Percentiles rank a stretch among this genome's conserved stretches.
Conservation (phyloP, 2,888 invertebrate genomes). For the Sinopyrophorus schimmeli region DNA sequence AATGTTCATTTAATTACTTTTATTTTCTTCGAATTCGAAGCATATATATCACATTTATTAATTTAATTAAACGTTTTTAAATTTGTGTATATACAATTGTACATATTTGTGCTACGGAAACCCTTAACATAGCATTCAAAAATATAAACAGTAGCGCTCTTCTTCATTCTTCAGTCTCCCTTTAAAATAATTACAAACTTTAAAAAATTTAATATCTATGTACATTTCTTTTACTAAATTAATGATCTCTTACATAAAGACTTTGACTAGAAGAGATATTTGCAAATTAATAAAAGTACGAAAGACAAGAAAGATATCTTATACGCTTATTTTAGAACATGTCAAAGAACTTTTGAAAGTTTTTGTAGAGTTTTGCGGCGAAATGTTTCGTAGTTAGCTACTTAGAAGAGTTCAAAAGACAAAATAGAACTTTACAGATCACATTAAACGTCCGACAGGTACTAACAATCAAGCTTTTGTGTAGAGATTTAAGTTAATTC, state of each 20-base stretch:
- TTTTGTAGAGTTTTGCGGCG: no score
- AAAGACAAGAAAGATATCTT: no score
- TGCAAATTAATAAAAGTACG: conserved; percentile 9
- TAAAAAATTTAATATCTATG: conserved; percentile 6
- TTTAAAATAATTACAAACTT: conserved; percentile 8
- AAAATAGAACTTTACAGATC: no score
- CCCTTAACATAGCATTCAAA: conserved; percentile 25
- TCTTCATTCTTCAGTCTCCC: conserved; percentile 22
- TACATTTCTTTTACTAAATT: conserved; percentile 6
- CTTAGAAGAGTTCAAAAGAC: no score
- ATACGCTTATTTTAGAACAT: no score
- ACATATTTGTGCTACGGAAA: conserved; percentile 39
- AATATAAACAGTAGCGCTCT: conserved; percentile 17
- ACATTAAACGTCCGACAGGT: no score
- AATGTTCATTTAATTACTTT: conserved; percentile 26
- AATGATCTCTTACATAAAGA: conserved; percentile 21
- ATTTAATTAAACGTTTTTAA: conserved; percentile 44
- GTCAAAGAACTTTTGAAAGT: no score
- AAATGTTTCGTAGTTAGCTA: no score
- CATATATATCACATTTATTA: conserved; percentile 50
- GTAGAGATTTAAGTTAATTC: no score
- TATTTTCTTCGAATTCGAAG: conserved; percentile 38
- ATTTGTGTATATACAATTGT: conserved; percentile 50
- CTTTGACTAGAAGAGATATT: conserved; percentile 32
- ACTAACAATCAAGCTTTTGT: no score